phyloP scores from a whole-genome alignment of 1,140 invertebrate genomes.

The Lordiphosa stackelbergi region DNA sequence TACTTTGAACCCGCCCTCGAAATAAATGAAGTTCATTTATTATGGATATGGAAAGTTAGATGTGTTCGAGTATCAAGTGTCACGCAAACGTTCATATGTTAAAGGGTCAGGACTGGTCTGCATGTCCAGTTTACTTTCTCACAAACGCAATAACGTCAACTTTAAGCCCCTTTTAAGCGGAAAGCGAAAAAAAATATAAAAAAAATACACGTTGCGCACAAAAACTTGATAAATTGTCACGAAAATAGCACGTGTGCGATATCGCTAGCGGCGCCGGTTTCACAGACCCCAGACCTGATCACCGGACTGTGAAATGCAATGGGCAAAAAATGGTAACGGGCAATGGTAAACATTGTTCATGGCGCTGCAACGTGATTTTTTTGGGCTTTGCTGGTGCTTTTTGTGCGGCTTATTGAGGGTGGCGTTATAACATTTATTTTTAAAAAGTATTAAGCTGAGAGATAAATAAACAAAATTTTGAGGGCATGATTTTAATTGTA shows the following conservation, averaged over 20 bases:
- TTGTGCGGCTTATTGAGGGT: not conserved
- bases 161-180: constrained; percentile 21
- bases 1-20: constrained; percentile 62
- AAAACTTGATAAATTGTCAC: constrained; percentile 67
- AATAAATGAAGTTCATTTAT: constrained; percentile 33
- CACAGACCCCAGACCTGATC: constrained; percentile 47
- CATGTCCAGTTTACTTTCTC: constrained; percentile 57
- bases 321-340: constrained; percentile 26
- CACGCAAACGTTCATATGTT: constrained; percentile 56
- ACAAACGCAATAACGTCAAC: constrained; percentile 17
- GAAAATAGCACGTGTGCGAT: constrained; percentile 69
- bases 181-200: constrained; percentile 17
- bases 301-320: constrained; percentile 68
- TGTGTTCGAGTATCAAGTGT: constrained; percentile 52
- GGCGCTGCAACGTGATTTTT: constrained; percentile 51
- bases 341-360: constrained; percentile 32
- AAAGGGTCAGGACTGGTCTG: constrained; percentile 47
- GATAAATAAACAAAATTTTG: too few relatives aligned
- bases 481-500: too few relatives aligned
- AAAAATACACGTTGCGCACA: constrained; percentile 8
- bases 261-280: constrained; percentile 45
- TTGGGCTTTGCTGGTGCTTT: constrained; percentile 11
- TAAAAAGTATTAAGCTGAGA: too few relatives aligned
- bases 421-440: not conserved
- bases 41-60: constrained; percentile 11